Conservation (phyloP, 2,797 vertebrate species). For the Chaunax sp. region DNA sequence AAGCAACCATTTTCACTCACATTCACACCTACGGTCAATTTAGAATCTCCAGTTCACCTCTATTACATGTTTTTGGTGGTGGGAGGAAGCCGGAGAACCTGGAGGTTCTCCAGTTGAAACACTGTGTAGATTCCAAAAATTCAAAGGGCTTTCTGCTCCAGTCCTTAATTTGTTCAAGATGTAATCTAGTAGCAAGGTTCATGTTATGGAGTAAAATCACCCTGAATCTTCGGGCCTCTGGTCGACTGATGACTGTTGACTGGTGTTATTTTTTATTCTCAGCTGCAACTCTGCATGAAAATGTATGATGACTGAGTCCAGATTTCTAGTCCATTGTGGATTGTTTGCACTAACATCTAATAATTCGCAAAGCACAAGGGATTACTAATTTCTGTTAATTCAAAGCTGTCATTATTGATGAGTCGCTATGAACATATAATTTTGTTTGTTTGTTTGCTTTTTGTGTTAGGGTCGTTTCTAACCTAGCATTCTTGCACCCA, state of each 20-base stretch:
- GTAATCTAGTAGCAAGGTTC: too few relatives aligned
- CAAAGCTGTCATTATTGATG: neutral
- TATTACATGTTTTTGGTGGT: too few relatives aligned
- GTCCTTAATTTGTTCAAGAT: too few relatives aligned
- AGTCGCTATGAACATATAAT: neutral
- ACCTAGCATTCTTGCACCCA: slow-evolving; percentile 8
- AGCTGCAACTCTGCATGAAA: slow-evolving; percentile 3
- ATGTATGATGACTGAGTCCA: neutral
- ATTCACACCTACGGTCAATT: too few relatives aligned
- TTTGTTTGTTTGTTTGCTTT: neutral
- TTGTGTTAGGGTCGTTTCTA: slow-evolving; percentile 2
- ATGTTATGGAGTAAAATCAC: neutral
- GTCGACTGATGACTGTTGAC: neutral
- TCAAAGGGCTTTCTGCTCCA: too few relatives aligned
- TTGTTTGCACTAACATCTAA: neutral
- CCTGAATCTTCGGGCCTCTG: too few relatives aligned
- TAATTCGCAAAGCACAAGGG: neutral
- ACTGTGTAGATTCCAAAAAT: too few relatives aligned
- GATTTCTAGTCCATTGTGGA: neutral
- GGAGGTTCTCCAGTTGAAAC: too few relatives aligned
- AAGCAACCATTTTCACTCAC: too few relatives aligned
- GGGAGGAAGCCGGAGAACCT: too few relatives aligned
- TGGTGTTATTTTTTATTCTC: too few relatives aligned
- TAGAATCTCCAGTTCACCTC: too few relatives aligned
- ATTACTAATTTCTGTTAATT: neutral